These are phyloP conservation scores for Diplazon laetatorius DNA, from an alignment of 2,888 invertebrate species.

Conservation along the genomic window DNA sequence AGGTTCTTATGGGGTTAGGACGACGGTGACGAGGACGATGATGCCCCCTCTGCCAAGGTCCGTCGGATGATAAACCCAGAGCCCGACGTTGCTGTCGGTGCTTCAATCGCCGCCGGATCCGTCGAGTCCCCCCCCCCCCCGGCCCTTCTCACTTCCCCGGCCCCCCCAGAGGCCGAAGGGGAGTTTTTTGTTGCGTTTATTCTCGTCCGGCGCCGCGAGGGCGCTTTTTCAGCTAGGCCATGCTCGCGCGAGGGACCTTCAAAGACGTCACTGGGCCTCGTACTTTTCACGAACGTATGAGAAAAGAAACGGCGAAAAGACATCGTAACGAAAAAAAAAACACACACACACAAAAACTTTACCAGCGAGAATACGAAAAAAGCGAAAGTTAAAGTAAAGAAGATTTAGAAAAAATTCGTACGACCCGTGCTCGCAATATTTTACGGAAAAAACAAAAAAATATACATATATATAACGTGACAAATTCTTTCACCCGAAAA, in stretches of 20 bases:
- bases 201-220: slow-evolving; percentile 74
- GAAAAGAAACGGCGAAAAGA: slow-evolving; percentile 18
- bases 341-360: background rate
- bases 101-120: slow-evolving; percentile 22
- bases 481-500: too few species aligned
- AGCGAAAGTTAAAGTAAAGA: background rate
- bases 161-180: slow-evolving; percentile 67
- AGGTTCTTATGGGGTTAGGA: slow-evolving; percentile 54
- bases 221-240: slow-evolving; percentile 73
- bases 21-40: slow-evolving; percentile 50
- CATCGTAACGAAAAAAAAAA: slow-evolving; percentile 12
- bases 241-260: slow-evolving; percentile 61
- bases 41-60: slow-evolving; percentile 20
- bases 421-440: too few species aligned
- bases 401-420: too few species aligned
- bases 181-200: slow-evolving; percentile 74
- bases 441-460: too few species aligned
- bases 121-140: slow-evolving; percentile 65
- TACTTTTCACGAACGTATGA: slow-evolving; percentile 39
- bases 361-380: background rate
- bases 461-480: too few species aligned
- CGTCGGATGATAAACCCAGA: slow-evolving; percentile 30
- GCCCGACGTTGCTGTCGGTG: slow-evolving; percentile 31
- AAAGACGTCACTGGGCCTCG: slow-evolving; percentile 53
- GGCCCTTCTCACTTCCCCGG: too few species aligned